Conservation (phyloP, 1,140 invertebrate genomes). For the Temnothorax curvispinosus region DNA sequence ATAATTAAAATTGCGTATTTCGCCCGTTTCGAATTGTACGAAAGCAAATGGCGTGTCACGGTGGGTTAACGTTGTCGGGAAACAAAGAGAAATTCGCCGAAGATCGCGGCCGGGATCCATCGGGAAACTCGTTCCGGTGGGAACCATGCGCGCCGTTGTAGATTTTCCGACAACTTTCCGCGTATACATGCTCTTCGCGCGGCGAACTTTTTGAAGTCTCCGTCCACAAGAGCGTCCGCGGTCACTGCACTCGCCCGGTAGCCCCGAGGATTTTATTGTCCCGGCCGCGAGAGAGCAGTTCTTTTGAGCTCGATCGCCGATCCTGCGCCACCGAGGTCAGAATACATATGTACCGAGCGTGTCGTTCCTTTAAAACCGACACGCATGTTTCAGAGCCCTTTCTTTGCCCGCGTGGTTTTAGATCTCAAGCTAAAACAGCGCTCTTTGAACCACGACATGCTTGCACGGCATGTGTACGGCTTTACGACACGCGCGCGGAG, state of each 20-base stretch:
- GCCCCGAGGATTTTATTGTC: slow-evolving; percentile 51
- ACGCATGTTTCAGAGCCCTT: background rate
- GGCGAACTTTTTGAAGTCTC: slow-evolving; percentile 62
- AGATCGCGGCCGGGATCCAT: background rate
- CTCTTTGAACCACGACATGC: slow-evolving; percentile 16
- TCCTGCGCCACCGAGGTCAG: slow-evolving; percentile 32
- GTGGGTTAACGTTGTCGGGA: background rate
- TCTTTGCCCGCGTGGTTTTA: slow-evolving; percentile 12
- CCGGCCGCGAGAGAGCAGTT: slow-evolving; percentile 17
- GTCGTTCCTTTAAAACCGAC: slow-evolving; percentile 15
- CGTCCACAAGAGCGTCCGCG: slow-evolving; percentile 25
- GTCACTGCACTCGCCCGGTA: slow-evolving; percentile 27
- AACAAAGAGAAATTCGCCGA: slow-evolving; percentile 2
- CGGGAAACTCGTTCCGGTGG: slow-evolving; percentile 32
- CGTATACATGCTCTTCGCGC: slow-evolving; percentile 13
- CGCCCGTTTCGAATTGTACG: background rate
- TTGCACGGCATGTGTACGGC: background rate
- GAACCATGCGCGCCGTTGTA: slow-evolving; percentile 21
- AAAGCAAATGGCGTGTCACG: background rate
- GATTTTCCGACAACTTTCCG: slow-evolving; percentile 61
- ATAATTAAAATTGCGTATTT: slow-evolving; percentile 26
- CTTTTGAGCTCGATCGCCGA: slow-evolving; percentile 60
- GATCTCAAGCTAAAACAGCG: slow-evolving; percentile 12
- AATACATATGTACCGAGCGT: slow-evolving; percentile 52
- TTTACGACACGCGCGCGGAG: background rate